Conservation (phyloP, 2,113 vertebrate species). For the Daboia siamensis region DNA sequence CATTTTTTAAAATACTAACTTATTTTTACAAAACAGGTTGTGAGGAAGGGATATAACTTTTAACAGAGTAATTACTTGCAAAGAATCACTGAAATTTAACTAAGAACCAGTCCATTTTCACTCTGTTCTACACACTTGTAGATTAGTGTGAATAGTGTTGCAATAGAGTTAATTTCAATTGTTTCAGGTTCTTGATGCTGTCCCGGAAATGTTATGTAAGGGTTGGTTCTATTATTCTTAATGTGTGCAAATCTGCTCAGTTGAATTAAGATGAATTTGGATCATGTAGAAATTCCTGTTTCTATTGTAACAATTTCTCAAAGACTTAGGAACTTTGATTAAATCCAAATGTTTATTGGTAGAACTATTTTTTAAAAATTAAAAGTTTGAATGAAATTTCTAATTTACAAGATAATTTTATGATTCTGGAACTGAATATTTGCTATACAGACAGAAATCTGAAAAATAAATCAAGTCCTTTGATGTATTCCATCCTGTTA, state of each 20-base stretch:
- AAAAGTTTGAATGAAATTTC: neutral
- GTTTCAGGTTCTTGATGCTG: neutral
- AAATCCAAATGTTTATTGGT: neutral
- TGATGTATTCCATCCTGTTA: neutral
- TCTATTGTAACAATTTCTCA: neutral
- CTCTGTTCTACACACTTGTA: neutral
- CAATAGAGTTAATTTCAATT: neutral
- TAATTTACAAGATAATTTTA: neutral
- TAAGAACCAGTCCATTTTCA: neutral
- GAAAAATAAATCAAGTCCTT: neutral
- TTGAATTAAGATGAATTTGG: neutral
- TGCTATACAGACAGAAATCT: neutral
- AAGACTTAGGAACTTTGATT: neutral
- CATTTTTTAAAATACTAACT: neutral
- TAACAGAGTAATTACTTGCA: neutral
- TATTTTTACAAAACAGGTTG: neutral
- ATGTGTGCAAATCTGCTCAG: neutral
- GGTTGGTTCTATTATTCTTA: neutral
- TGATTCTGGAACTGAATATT: neutral
- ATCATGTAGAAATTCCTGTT: neutral
- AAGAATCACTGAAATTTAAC: neutral
- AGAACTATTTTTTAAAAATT: neutral
- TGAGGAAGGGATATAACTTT: neutral
- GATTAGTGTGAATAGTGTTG: neutral
- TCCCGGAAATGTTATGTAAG: neutral